These are phyloP conservation scores for Cossypha heuglini DNA, from an alignment of 2,797 vertebrate species.

Conservation along the genomic window DNA sequence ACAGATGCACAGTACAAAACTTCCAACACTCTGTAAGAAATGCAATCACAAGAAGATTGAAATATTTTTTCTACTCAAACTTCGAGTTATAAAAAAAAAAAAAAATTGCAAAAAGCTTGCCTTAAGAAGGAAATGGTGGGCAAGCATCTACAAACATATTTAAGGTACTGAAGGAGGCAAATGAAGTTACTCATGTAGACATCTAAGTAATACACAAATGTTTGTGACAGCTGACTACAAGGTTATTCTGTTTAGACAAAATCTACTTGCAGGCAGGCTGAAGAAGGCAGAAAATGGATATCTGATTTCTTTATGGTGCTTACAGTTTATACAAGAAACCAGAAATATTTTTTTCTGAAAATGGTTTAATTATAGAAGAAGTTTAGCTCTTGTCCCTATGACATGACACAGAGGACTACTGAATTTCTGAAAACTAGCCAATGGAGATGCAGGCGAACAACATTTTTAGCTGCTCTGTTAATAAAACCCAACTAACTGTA, in stretches of 20 bases:
- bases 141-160: neutral
- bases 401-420: neutral
- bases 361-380: conserved; percentile 3
- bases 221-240: neutral
- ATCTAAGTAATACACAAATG: neutral
- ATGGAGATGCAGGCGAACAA: neutral
- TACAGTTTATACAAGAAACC: neutral
- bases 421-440: conserved; percentile 16
- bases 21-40: conserved; percentile 55
- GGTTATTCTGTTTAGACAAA: conserved; percentile 2
- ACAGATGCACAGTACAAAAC: conserved; percentile 61
- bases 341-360: neutral
- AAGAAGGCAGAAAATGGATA: neutral
- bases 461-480: neutral
- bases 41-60: conserved; percentile 25
- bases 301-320: neutral
- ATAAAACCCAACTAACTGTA: neutral
- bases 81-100: neutral
- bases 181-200: neutral
- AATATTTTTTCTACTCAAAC: neutral
- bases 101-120: neutral
- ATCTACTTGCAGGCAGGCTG: neutral
- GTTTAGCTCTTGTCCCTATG: neutral
- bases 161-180: neutral
- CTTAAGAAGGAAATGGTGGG: neutral